These are phyloP conservation scores for Liasis olivaceus DNA, from an alignment of 2,797 vertebrate species.

Conservation along the genomic window DNA sequence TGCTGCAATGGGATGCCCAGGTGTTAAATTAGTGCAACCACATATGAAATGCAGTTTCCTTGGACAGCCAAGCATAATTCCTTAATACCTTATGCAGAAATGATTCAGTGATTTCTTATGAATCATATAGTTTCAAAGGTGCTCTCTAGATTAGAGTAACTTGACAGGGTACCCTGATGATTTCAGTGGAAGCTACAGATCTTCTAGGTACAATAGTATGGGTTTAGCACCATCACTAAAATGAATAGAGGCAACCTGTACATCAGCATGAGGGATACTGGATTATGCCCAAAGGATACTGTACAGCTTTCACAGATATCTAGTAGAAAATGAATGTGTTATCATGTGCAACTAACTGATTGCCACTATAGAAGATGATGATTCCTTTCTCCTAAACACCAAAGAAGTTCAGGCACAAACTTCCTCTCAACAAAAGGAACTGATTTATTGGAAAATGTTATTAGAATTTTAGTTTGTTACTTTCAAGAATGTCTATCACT, in stretches of 20 bases:
- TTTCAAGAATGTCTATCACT: constrained; percentile 51
- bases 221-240: not conserved
- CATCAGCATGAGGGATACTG: not conserved
- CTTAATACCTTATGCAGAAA: constrained; percentile 28
- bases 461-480: constrained; percentile 19
- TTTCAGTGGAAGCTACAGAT: not conserved
- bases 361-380: not conserved
- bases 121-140: not conserved
- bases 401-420: constrained; percentile 38
- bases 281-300: not conserved
- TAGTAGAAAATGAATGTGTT: not conserved
- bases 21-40: not conserved
- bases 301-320: not conserved
- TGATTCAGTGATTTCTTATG: not conserved
- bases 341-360: not conserved
- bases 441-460: not conserved
- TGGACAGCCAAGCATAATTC: constrained; percentile 8
- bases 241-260: not conserved
- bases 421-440: constrained; percentile 37
- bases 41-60: not conserved
- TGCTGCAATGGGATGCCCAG: not conserved
- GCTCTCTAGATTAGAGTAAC: not conserved
- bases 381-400: constrained; percentile 40
- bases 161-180: not conserved
- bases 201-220: not conserved